Base-by-base conservation (phyloP, 1,140 invertebrate genomes). In the Ips nitidus region DNA sequence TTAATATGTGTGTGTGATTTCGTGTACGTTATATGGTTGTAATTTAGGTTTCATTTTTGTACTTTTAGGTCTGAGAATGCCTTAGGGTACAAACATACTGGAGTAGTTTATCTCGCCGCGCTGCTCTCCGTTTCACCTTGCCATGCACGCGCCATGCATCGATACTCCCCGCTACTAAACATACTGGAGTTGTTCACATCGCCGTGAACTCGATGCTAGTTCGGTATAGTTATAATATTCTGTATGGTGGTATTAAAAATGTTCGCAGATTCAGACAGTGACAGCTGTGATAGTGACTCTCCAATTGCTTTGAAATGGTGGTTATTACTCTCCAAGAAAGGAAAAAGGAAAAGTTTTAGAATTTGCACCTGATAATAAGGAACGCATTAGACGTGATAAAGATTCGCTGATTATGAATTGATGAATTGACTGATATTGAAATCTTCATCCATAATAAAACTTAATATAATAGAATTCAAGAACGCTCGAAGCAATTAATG, bases 361-460 rank as follows among this genome's bases (percentile, higher is more conserved):
- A 58, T 58, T 37, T 58, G 40, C 56, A 58, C 38, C 56, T 40
- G 6, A 2, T 58, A 58, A 58, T 58, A 38, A 41, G 41, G 37
- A 58, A 6, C 2, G 56, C 2, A 40, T 40, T 41, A 58, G 40
- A 58, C 40, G 1, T 39, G 56, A 2, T 41, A 40, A 58, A 58
- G 56, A 58, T 40, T 40, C 36, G 39, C 39, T 41, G 56, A 58
- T 8, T 42, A 58, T 22, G 5, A 40, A 5, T 7, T 1, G 2
- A 58, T 58, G 7, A 36, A 7, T 3, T 40, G 7, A 40, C n/a
- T n/a, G n/a, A n/a, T n/a, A n/a, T n/a, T n/a, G n/a, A n/a, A n/a
- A n/a, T n/a, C n/a, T n/a, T n/a, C n/a, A n/a, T n/a, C n/a, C n/a
- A n/a, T n/a, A n/a, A n/a, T n/a, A n/a, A n/a, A n/a, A n/a, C n/a